Evolutionary conservation across 2,888 invertebrate species (phyloP).

Genomic region (Nymphalis urticae): DNA sequence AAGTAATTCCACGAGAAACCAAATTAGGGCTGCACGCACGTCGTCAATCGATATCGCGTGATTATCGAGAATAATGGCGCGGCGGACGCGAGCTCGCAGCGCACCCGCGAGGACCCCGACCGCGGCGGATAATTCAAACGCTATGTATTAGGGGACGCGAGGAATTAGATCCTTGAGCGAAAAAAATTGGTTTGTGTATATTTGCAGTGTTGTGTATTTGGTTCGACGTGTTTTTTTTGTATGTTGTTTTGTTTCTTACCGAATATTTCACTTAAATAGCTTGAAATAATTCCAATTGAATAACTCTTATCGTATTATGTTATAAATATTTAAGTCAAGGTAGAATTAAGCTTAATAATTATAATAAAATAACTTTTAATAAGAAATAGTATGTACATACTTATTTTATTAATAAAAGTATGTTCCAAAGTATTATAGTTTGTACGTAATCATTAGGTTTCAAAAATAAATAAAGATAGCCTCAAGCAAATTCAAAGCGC

Average conservation of each 20-base stretch:
- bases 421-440: neutral
- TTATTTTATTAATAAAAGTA: too few relatives aligned
- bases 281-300: too few relatives aligned
- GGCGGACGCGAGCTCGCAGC: slow-evolving; percentile 41
- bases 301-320: too few relatives aligned
- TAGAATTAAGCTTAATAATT: too few relatives aligned
- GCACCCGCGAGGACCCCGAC: slow-evolving; percentile 48
- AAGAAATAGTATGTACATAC: too few relatives aligned
- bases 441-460: neutral
- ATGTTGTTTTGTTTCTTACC: neutral
- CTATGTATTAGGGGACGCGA: slow-evolving; percentile 44
- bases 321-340: too few relatives aligned
- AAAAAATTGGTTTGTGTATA: slow-evolving; percentile 29
- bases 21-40: slow-evolving; percentile 68
- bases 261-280: too few relatives aligned
- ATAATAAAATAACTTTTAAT: too few relatives aligned
- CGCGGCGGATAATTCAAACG: slow-evolving; percentile 50
- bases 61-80: slow-evolving; percentile 72
- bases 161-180: slow-evolving; percentile 36
- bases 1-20: slow-evolving; percentile 39
- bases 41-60: slow-evolving; percentile 73
- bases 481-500: slow-evolving; percentile 52
- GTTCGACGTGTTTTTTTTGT: neutral
- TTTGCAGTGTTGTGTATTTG: slow-evolving; percentile 7
- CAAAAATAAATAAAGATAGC: slow-evolving; percentile 16